Conservation (phyloP, 2,797 vertebrate species). For the Alcedo quadribrachys region DNA sequence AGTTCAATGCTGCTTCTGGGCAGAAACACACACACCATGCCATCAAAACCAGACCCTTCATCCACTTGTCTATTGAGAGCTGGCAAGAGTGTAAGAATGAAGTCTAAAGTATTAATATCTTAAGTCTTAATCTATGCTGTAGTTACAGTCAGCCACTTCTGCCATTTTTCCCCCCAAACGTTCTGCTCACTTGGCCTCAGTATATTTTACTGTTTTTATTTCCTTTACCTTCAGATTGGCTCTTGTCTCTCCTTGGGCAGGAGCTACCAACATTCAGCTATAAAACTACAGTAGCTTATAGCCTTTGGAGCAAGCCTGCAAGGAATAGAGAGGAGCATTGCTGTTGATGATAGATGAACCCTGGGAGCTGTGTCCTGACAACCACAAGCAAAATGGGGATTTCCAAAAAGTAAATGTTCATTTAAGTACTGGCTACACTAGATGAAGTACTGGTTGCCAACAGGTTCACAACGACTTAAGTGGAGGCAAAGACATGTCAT, state of each 20-base stretch:
- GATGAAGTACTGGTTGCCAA: not conserved
- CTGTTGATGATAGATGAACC: constrained; percentile 91
- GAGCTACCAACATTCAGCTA: constrained; percentile 86
- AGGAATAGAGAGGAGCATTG: constrained; percentile 83
- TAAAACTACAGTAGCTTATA: constrained; percentile 83
- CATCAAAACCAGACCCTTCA: not conserved
- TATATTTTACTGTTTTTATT: not conserved
- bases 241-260: constrained; percentile 83
- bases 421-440: not conserved
- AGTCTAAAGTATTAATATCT: not conserved
- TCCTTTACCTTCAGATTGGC: constrained; percentile 74
- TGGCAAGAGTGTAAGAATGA: not conserved
- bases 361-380: constrained; percentile 88
- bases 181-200: not conserved
- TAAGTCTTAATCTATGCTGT: not conserved
- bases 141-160: not conserved
- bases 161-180: not conserved
- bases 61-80: not conserved
- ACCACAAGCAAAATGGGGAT: constrained; percentile 88
- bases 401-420: constrained; percentile 82
- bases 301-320: constrained; percentile 86
- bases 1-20: not conserved
- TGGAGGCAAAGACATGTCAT: not conserved
- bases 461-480: not conserved
- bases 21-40: not conserved